phyloP scores from a whole-genome alignment of 2,888 invertebrate genomes.

The Spicauda simplicius region DNA sequence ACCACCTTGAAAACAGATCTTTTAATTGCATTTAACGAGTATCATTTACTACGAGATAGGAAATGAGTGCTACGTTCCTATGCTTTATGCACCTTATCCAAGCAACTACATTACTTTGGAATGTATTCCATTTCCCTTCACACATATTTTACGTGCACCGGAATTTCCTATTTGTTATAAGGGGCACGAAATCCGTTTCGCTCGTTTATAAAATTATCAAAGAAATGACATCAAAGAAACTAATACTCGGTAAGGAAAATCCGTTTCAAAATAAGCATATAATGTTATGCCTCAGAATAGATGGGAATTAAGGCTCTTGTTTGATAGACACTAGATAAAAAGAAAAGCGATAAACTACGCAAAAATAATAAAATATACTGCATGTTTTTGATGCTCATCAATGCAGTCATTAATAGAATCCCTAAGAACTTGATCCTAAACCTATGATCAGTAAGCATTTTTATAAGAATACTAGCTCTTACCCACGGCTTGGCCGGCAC shows the following conservation, averaged over 20 bases:
- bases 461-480: no score
- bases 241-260: conserved; percentile 5
- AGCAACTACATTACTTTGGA: background rate
- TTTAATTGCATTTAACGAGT: no score
- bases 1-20: no score
- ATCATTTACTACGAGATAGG: no score
- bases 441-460: no score
- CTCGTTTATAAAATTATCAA: conserved; percentile 11
- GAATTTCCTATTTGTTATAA: background rate
- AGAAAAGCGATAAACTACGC: background rate
- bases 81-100: no score
- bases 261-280: conserved; percentile 4
- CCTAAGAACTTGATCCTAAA: no score
- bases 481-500: no score
- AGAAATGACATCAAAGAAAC: conserved; percentile 15
- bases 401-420: no score
- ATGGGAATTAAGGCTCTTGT: background rate
- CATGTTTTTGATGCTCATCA: no score
- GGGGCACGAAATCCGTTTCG: background rate
- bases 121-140: background rate
- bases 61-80: no score
- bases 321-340: background rate
- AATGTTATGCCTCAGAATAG: conserved; percentile 1
- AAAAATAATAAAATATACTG: no score
- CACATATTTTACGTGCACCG: background rate